These are phyloP conservation scores for Limosa lapponica DNA, from an alignment of 2,797 vertebrate species.

Conservation along the genomic window DNA sequence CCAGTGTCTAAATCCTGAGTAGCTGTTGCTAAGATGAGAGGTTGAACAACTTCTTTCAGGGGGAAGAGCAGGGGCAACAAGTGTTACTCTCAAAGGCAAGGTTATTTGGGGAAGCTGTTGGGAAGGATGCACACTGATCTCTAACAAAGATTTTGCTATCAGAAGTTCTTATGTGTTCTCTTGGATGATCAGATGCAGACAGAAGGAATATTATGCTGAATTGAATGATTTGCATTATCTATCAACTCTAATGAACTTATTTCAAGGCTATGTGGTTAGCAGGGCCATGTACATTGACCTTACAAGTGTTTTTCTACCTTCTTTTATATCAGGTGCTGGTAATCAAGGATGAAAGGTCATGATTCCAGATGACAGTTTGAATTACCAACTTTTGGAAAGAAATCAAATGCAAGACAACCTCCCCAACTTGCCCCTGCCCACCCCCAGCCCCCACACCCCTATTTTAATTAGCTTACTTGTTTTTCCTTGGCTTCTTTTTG, in stretches of 20 bases:
- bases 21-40: neutral
- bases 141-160: neutral
- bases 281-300: neutral
- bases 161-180: neutral
- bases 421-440: neutral
- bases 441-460: neutral
- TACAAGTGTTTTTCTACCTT: neutral
- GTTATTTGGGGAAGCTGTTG: neutral
- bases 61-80: neutral
- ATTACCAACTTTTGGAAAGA: conserved; percentile 24
- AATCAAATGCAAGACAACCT: neutral
- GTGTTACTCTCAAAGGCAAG: neutral
- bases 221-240: rapidly evolving
- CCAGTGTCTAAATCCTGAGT: neutral
- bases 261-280: neutral
- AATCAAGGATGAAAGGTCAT: conserved; percentile 7
- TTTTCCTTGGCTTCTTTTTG: neutral
- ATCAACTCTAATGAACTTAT: neutral
- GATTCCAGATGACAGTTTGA: neutral
- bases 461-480: neutral
- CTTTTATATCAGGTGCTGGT: neutral
- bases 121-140: neutral
- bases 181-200: neutral
- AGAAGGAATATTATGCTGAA: neutral
- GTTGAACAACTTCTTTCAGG: neutral